phyloP scores from a whole-genome alignment of 2,113 vertebrate species.

The Nothobranchius kuhntae region DNA sequence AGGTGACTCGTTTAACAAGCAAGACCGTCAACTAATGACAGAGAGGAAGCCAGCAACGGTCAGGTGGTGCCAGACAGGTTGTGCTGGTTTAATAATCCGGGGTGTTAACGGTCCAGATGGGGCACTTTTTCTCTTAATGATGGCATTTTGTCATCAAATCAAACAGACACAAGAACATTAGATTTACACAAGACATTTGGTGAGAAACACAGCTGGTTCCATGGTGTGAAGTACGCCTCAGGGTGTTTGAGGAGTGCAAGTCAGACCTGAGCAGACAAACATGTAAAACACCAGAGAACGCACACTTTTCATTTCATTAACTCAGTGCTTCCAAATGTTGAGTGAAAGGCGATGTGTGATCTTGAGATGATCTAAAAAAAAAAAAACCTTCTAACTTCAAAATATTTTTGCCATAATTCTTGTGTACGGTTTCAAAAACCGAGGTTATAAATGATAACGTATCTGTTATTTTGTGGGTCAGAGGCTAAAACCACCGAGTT shows the following conservation, averaged over 20 bases:
- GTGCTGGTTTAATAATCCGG: slow-evolving; percentile 33
- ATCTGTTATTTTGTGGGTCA: no score
- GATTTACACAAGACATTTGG: neutral
- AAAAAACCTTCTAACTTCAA: no score
- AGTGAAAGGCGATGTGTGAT: no score
- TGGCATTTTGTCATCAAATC: slow-evolving; percentile 35
- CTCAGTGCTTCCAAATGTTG: no score
- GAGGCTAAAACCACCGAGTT: no score
- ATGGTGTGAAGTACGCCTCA: slow-evolving; percentile 55
- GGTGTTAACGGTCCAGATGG: slow-evolving; percentile 44
- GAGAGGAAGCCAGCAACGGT: slow-evolving; percentile 8
- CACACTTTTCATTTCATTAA: neutral
- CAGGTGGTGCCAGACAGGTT: slow-evolving; percentile 8
- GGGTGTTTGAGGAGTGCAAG: slow-evolving; percentile 47
- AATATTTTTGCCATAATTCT: no score
- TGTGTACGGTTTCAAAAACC: no score
- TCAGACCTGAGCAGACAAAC: slow-evolving; percentile 29
- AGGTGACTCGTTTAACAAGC: neutral
- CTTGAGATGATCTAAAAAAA: no score
- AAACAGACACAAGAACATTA: slow-evolving; percentile 33
- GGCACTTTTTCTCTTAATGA: slow-evolving; percentile 46
- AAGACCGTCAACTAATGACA: slow-evolving; percentile 4
- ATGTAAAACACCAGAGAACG: no score
- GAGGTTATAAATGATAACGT: no score
- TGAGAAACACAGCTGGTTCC: slow-evolving; percentile 40